These are phyloP conservation scores for Tillus elongatus DNA, from an alignment of 2,888 invertebrate genomes.

Conservation along the genomic window DNA sequence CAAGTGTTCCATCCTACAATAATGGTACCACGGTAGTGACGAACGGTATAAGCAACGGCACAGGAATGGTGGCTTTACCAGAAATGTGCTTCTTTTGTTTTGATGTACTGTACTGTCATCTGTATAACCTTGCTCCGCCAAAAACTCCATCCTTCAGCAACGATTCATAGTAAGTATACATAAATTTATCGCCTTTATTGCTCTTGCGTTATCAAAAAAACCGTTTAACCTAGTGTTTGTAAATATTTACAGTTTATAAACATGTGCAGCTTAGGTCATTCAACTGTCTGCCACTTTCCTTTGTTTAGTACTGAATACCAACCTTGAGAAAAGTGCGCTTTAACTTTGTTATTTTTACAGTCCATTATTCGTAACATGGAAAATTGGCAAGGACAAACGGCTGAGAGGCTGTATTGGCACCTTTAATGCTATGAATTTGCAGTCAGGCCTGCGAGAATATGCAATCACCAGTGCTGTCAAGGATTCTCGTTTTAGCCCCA, in stretches of 20 bases:
- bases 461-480: slow-evolving; percentile 96
- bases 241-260: no score
- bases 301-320: no score
- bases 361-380: slow-evolving; percentile 99
- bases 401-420: slow-evolving; percentile 98
- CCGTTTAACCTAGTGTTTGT: no score
- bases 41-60: slow-evolving; percentile 36
- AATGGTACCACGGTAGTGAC: slow-evolving; percentile 27
- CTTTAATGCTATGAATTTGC: slow-evolving; percentile 93
- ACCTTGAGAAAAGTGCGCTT: no score
- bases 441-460: slow-evolving; percentile 90
- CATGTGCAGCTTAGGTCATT: slow-evolving; percentile 28
- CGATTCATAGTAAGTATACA: slow-evolving; percentile 82
- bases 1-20: slow-evolving; percentile 37
- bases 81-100: slow-evolving; percentile 99
- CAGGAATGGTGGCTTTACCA: slow-evolving; percentile 66
- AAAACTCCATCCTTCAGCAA: slow-evolving; percentile 87
- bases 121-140: slow-evolving; percentile 88
- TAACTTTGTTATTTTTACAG: slow-evolving; percentile 54
- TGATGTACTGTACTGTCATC: slow-evolving; percentile 91
- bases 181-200: not conserved
- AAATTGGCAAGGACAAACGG: slow-evolving; percentile 90
- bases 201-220: no score
- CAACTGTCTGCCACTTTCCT: slow-evolving; percentile 28
- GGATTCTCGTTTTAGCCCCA: slow-evolving; percentile 94